These are phyloP conservation scores for Carcina quercana DNA, from an alignment of 2,888 invertebrate species.

Conservation along the genomic window DNA sequence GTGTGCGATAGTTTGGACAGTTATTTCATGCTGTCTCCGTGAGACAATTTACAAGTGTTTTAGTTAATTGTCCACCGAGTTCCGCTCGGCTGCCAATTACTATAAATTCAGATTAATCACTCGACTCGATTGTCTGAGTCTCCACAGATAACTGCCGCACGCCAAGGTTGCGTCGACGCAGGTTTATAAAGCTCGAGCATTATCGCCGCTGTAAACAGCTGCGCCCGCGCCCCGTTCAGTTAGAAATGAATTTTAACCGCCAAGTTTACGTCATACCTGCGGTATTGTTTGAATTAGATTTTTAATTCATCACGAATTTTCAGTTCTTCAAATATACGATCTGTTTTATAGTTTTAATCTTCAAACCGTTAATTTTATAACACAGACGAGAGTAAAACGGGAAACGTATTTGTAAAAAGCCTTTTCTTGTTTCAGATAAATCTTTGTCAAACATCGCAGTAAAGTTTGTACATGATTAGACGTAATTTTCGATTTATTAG, in stretches of 20 bases:
- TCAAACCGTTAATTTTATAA: too few species aligned
- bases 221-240: conserved; percentile 18
- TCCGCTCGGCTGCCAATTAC: conserved; percentile 50
- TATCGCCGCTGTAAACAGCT: conserved; percentile 13
- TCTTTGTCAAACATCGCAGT: too few species aligned
- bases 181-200: conserved; percentile 22
- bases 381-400: too few species aligned
- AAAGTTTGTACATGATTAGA: neutral
- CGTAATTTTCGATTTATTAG: neutral
- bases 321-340: too few species aligned
- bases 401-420: too few species aligned
- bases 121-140: conserved; percentile 31
- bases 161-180: conserved; percentile 28
- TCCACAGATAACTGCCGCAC: conserved; percentile 22
- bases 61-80: conserved; percentile 44
- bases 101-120: conserved; percentile 56
- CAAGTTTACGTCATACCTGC: conserved; percentile 20
- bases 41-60: conserved; percentile 54
- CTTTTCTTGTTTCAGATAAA: too few species aligned
- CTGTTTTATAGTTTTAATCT: too few species aligned
- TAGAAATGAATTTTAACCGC: conserved; percentile 26
- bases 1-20: conserved; percentile 28
- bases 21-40: conserved; percentile 47
- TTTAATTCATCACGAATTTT: too few species aligned
- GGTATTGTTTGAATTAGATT: too few species aligned